A percentile compares a stretch with the other conserved stretches of the same genome.
Conservation (phyloP, 2,888 invertebrate genomes). For the Sturmia bella region DNA sequence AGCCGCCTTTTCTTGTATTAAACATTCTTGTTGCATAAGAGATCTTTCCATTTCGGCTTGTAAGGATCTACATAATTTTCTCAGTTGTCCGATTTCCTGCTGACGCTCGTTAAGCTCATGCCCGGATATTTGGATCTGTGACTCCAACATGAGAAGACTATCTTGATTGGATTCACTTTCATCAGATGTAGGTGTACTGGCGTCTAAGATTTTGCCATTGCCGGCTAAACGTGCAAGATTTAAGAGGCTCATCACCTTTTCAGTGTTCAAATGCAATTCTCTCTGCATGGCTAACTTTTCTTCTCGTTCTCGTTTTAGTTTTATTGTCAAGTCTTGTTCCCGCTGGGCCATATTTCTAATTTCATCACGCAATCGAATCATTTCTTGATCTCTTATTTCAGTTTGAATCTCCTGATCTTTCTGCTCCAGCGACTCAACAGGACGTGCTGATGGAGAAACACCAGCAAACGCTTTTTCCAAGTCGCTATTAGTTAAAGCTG, state of each 20-base stretch:
- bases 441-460: slow-evolving; percentile 78
- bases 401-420: slow-evolving; percentile 85
- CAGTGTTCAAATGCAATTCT: slow-evolving; percentile 88
- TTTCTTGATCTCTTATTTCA: slow-evolving; percentile 85
- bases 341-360: slow-evolving; percentile 84
- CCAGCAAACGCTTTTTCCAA: slow-evolving; percentile 88
- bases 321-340: slow-evolving; percentile 84
- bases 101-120: slow-evolving; percentile 89
- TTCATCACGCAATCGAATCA: slow-evolving; percentile 85
- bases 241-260: slow-evolving; percentile 86
- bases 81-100: slow-evolving; percentile 87
- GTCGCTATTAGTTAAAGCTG: slow-evolving; percentile 88
- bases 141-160: slow-evolving; percentile 89
- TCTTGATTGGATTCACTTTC: slow-evolving; percentile 84
- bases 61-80: slow-evolving; percentile 87
- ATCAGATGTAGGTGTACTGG: slow-evolving; percentile 81
- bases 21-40: slow-evolving; percentile 85
- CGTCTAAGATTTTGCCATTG: slow-evolving; percentile 68
- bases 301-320: slow-evolving; percentile 86
- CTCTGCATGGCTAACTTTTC: slow-evolving; percentile 89
- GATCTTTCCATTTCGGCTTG: slow-evolving; percentile 88
- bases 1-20: slow-evolving; percentile 89
- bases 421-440: slow-evolving; percentile 82
- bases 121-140: slow-evolving; percentile 88
- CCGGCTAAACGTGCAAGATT: slow-evolving; percentile 80